Conservation (phyloP, 2,888 invertebrate genomes). For the Azorinus chamasolen region DNA sequence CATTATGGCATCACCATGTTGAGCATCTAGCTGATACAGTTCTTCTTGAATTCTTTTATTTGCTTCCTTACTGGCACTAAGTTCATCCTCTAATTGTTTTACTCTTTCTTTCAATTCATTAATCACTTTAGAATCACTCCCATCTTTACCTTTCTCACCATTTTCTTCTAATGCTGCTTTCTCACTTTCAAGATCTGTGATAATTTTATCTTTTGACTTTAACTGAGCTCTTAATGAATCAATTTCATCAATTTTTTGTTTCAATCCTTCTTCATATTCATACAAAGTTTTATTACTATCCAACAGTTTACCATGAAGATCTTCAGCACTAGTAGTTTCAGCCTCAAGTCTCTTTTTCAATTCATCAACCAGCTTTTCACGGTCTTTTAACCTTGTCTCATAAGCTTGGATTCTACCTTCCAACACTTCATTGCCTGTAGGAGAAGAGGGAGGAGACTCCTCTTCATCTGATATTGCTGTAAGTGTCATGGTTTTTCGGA, state of each 20-base stretch:
- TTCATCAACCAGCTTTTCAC: conserved; percentile 64
- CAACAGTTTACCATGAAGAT: conserved; percentile 54
- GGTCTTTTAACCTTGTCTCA: conserved; percentile 60
- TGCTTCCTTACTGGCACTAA: conserved; percentile 63
- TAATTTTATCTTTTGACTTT: conserved; percentile 57
- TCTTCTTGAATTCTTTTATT: conserved; percentile 57
- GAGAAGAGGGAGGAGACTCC: conserved; percentile 49
- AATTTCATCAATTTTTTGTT: conserved; percentile 61
- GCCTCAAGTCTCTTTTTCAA: conserved; percentile 67
- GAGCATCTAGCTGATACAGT: conserved; percentile 47
- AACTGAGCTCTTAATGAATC: conserved; percentile 62
- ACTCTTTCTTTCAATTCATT: conserved; percentile 63
- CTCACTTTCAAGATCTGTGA: conserved; percentile 65
- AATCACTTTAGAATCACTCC: conserved; percentile 49
- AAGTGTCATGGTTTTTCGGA: conserved; percentile 67
- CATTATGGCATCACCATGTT: conserved; percentile 67
- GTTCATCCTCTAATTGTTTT: conserved; percentile 59
- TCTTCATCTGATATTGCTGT: conserved; percentile 73
- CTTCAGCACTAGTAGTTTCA: conserved; percentile 63
- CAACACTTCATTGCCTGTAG: conserved; percentile 23
- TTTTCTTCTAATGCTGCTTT: conserved; percentile 68
- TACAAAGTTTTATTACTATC: conserved; percentile 59
- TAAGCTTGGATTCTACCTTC: conserved; percentile 46
- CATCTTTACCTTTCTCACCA: conserved; percentile 56
- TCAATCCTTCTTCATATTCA: conserved; percentile 58